Evolutionary conservation across 2,888 invertebrate genomes (phyloP), one percentile per base, ranked within the genome.

Genomic region (Reticulitermes lucifugus): DNA sequence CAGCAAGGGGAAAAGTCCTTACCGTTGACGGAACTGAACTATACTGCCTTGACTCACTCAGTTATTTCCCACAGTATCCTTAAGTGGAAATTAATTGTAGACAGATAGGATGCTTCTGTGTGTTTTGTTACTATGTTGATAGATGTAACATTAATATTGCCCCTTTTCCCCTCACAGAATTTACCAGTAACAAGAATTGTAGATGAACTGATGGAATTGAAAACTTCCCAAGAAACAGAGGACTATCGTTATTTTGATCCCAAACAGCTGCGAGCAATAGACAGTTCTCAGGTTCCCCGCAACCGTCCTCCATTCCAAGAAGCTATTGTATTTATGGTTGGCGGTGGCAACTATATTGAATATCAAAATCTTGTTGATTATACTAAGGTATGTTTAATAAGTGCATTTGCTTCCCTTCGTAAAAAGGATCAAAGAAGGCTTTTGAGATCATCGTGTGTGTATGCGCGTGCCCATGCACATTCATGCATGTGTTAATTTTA

Each of bases 301-400:
- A 90, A 93, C 89, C 88, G 90, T 70, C 90, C 94, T 88, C 94
- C 95, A 87, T 97, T 97, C 90, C 95, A 95, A 89, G 97, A 98
- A 91, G 97, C 97, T 6, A 95, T 98, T 85, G 97, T 98, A 18
- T 98, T 98, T 91, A 91, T 98, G 85, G 96, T 98, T 75, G 98
- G 98, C 75, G 98, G 98, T 86, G 98, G 99, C 81, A 99, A 99
- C 93, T 99, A 99, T 90, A 99, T 99, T 89, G 99, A 99, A 91
- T 99, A 99, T 91, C 99, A 99, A 91, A 99, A 99, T 93, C 93
- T 99, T 86, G 94, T 97, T 83, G 99, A 99, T 90, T 98, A 98
- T 90, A 96, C 96, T 60, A 98, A 97, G 93, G 95, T 95, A 90
- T 87, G n/a, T 65, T 55, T 55, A 55, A 55, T 18, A 18, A 55